These are phyloP conservation scores for Achlya flavicornis DNA, from an alignment of 2,888 invertebrate species.

Conservation along the genomic window DNA sequence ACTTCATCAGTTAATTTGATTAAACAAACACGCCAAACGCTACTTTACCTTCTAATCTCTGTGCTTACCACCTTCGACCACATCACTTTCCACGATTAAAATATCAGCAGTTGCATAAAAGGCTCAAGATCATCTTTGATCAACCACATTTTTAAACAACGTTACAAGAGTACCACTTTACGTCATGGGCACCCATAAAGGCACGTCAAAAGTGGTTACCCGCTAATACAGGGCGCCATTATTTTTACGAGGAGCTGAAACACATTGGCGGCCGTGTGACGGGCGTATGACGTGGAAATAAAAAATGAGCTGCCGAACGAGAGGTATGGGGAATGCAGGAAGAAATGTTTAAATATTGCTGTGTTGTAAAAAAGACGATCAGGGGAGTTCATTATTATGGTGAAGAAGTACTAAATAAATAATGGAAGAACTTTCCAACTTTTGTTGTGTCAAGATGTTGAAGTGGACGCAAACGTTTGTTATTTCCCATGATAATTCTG, in stretches of 20 bases:
- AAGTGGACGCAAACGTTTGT: too few species aligned
- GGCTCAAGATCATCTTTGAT: background rate
- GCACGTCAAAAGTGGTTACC: slow-evolving; percentile 41
- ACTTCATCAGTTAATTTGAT: too few species aligned
- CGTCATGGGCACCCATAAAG: slow-evolving; percentile 43
- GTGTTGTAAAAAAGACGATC: background rate
- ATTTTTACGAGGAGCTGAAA: slow-evolving; percentile 51
- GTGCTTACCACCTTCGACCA: too few species aligned
- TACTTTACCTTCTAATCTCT: too few species aligned
- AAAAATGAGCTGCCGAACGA: slow-evolving; percentile 45
- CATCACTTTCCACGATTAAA: too few species aligned
- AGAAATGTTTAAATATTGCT: slow-evolving; percentile 27
- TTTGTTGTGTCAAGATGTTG: too few species aligned
- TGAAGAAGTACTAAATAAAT: too few species aligned
- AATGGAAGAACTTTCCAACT: too few species aligned
- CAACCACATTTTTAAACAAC: slow-evolving; percentile 18
- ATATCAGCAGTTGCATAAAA: background rate
- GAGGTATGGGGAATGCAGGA: slow-evolving; percentile 25
- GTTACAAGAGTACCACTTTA: slow-evolving; percentile 32
- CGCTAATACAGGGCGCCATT: slow-evolving; percentile 42
- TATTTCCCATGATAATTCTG: too few species aligned
- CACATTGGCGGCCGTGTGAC: slow-evolving; percentile 32
- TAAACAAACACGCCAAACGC: too few species aligned
- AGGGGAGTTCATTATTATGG: too few species aligned
- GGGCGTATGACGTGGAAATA: slow-evolving; percentile 42